A percentile compares a stretch with the other conserved stretches of the same genome.
phyloP scores from a whole-genome alignment of 1,140 invertebrate species.

The Subanguina moxae region DNA sequence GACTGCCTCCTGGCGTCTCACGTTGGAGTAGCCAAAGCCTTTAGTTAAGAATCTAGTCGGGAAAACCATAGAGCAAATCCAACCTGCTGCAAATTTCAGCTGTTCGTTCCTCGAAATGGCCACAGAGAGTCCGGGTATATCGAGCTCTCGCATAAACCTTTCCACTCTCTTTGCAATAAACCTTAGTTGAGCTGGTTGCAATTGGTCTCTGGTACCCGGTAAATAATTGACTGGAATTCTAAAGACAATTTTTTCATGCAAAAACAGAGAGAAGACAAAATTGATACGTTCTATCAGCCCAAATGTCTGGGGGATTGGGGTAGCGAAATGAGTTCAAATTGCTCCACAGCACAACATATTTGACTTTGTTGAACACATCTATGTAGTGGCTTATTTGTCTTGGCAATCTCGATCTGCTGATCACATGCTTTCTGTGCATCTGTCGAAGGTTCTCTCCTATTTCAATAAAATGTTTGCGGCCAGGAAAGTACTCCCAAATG shows the following conservation, averaged over 20 bases:
- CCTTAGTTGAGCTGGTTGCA: constrained; percentile 45
- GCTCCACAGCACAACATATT: constrained; percentile 56
- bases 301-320: constrained; percentile 54
- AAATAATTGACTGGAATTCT: constrained; percentile 49
- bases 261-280: not conserved
- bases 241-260: not conserved
- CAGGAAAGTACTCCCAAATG: constrained; percentile 55
- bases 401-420: constrained; percentile 32
- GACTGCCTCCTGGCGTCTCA: constrained; percentile 47
- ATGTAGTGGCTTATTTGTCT: constrained; percentile 56
- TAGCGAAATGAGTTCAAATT: constrained; percentile 49
- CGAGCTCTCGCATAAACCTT: constrained; percentile 56
- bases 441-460: constrained; percentile 44
- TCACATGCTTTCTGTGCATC: constrained; percentile 38
- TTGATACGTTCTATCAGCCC: constrained; percentile 30
- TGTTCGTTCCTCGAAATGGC: constrained; percentile 55
- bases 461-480: constrained; percentile 48
- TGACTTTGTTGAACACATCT: constrained; percentile 29
- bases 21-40: constrained; percentile 57
- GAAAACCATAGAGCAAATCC: not conserved
- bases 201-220: constrained; percentile 44
- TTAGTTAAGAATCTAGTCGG: not conserved
- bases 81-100: constrained; percentile 57
- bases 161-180: constrained; percentile 55
- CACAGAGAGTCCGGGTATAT: constrained; percentile 57